phyloP scores from a whole-genome alignment of 1,140 invertebrate species.

The Portunus trituberculatus region DNA sequence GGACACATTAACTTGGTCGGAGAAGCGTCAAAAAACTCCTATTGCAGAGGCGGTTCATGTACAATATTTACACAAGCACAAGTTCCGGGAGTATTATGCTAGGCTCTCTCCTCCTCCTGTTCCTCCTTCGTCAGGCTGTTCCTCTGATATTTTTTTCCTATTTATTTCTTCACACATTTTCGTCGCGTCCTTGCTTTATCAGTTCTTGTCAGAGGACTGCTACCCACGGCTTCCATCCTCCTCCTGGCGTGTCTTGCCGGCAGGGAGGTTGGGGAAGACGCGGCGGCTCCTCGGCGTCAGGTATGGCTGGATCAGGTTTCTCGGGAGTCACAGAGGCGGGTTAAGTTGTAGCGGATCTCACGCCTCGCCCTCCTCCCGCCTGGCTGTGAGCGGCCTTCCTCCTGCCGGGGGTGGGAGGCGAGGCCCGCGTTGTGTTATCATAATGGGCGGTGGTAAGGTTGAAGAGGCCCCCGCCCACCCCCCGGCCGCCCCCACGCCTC shows the following conservation, averaged over 20 bases:
- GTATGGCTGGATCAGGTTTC: too few species aligned
- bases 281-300: too few species aligned
- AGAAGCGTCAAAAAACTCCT: background rate
- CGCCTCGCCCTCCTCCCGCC: background rate
- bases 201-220: too few species aligned
- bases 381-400: background rate
- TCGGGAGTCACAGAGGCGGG: too few species aligned
- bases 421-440: background rate
- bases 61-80: background rate
- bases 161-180: background rate
- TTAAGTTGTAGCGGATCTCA: too few species aligned
- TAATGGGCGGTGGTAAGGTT: conserved; percentile 27
- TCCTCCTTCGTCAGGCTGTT: background rate
- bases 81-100: background rate
- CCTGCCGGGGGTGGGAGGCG: background rate
- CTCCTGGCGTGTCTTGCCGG: too few species aligned
- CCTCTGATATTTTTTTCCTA: background rate
- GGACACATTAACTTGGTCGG: background rate
- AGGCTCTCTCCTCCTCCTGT: conserved; percentile 8
- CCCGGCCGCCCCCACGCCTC: background rate
- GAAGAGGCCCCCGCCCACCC: background rate
- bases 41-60: background rate
- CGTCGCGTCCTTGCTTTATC: too few species aligned
- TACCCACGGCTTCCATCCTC: too few species aligned
- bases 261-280: too few species aligned